These are phyloP conservation scores for Papilio dardanus DNA, from an alignment of 1,140 invertebrate genomes.

Conservation along the genomic window DNA sequence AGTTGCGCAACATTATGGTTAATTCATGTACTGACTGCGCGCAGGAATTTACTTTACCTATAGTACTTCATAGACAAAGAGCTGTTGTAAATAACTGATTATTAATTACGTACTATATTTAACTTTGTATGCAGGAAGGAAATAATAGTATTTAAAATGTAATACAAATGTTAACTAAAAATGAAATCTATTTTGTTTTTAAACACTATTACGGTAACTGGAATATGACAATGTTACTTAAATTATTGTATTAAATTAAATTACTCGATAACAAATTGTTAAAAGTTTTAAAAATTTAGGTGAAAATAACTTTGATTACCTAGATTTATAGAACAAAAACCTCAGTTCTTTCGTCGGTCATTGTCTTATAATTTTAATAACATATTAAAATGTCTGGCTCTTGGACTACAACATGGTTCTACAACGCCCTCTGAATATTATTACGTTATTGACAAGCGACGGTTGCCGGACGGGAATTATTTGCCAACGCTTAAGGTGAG, in stretches of 20 bases:
- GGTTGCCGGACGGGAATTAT: slow-evolving; percentile 49
- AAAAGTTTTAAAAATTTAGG: not conserved
- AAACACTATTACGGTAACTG: too few species aligned
- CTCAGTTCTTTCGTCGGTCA: not conserved
- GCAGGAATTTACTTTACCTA: slow-evolving; percentile 61
- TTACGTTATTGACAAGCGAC: slow-evolving; percentile 54
- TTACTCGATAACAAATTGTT: too few species aligned
- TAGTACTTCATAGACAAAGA: slow-evolving; percentile 48
- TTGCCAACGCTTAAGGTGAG: slow-evolving; percentile 49
- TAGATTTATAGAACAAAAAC: not conserved
- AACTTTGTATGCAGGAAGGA: not conserved
- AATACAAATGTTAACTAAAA: too few species aligned
- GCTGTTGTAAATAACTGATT: slow-evolving; percentile 31
- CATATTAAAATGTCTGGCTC: slow-evolving; percentile 22
- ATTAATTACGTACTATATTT: not conserved
- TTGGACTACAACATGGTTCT: slow-evolving; percentile 43
- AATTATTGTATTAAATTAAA: too few species aligned
- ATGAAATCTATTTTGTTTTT: too few species aligned
- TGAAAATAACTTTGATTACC: not conserved
- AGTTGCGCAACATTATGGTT: slow-evolving; percentile 68
- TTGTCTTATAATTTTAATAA: not conserved
- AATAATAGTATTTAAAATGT: too few species aligned
- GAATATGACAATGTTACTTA: too few species aligned
- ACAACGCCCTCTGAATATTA: slow-evolving; percentile 51
- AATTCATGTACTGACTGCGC: slow-evolving; percentile 67